Evolutionary conservation across 30 jellyfish, hydroid and myxozoan species (phyloP).

Genomic region (Pelagia noctiluca): DNA sequence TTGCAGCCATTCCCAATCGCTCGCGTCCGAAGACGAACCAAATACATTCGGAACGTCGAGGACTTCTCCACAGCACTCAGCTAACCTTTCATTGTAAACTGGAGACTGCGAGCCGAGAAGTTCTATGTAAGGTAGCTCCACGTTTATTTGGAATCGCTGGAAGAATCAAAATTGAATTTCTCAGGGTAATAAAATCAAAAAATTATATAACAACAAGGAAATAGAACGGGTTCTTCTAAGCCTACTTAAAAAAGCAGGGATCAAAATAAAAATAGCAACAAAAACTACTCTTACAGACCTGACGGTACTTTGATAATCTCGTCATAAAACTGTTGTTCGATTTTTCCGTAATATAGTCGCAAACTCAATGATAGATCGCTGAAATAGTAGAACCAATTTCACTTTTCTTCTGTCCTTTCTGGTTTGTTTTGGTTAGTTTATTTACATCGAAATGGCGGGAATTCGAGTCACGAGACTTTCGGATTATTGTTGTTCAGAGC

Average conservation of each 20-base stretch:
- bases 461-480: conserved; percentile 81
- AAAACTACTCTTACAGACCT: conserved; percentile 22
- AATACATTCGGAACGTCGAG: conserved; percentile 45
- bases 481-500: conserved; percentile 35
- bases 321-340: conserved; percentile 47
- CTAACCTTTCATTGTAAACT: conserved; percentile 78
- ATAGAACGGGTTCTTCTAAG: background rate
- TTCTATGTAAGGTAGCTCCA: conserved; percentile 85
- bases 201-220: no score
- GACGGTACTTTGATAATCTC: conserved; percentile 46
- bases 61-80: conserved; percentile 65
- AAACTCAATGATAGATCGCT: background rate
- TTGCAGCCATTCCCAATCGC: conserved; percentile 89
- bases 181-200: background rate
- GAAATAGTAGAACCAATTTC: background rate
- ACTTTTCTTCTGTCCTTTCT: background rate
- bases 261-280: no score
- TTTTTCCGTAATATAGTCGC: background rate
- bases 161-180: conserved; percentile 4
- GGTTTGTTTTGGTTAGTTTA: conserved; percentile 86
- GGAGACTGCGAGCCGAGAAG: conserved; percentile 86
- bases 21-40: conserved; percentile 40
- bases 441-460: conserved; percentile 91
- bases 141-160: conserved; percentile 60
- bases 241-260: background rate